Percentiles rank a stretch among this genome's conserved stretches.
Evolutionary conservation across 2,113 vertebrate species (phyloP).

Genomic region (Capra hircus): DNA sequence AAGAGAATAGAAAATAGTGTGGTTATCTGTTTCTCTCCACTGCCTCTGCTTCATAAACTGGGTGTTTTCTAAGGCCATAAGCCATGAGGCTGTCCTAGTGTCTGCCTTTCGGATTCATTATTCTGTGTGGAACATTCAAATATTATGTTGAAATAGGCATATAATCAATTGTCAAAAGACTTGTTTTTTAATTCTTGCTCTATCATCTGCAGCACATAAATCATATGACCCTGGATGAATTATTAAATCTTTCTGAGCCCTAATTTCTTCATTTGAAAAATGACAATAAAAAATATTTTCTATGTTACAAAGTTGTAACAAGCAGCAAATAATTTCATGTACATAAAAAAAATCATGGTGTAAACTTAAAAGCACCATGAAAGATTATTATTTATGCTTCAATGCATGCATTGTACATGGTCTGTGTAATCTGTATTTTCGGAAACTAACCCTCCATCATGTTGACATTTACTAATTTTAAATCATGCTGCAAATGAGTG

Average conservation of each 20-base stretch:
- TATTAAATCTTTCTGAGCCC: constrained; percentile 18
- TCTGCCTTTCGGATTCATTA: background rate
- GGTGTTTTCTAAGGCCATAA: background rate
- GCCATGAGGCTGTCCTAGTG: background rate
- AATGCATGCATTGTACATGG: background rate
- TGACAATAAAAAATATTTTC: constrained; percentile 34
- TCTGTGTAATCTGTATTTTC: constrained; percentile 51
- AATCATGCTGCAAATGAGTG: constrained; percentile 66
- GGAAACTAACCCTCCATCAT: constrained; percentile 54
- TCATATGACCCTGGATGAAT: background rate
- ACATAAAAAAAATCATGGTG: background rate
- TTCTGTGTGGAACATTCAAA: background rate
- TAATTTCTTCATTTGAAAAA: constrained; percentile 16
- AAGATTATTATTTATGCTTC: constrained; percentile 41
- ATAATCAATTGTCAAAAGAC: background rate
- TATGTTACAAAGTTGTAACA: constrained; percentile 17
- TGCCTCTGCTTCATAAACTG: background rate
- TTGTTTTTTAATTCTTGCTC: constrained; percentile 11
- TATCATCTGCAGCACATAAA: background rate
- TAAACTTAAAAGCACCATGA: background rate
- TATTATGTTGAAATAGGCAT: background rate
- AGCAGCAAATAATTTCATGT: constrained; percentile 37
- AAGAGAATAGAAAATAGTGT: background rate
- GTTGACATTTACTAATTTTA: constrained; percentile 74
- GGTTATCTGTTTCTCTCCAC: background rate